Evolutionary conservation across 2,113 vertebrate genomes (phyloP), one percentile per base, ranked within the genome.

Genomic region (Nematolebias whitei): DNA sequence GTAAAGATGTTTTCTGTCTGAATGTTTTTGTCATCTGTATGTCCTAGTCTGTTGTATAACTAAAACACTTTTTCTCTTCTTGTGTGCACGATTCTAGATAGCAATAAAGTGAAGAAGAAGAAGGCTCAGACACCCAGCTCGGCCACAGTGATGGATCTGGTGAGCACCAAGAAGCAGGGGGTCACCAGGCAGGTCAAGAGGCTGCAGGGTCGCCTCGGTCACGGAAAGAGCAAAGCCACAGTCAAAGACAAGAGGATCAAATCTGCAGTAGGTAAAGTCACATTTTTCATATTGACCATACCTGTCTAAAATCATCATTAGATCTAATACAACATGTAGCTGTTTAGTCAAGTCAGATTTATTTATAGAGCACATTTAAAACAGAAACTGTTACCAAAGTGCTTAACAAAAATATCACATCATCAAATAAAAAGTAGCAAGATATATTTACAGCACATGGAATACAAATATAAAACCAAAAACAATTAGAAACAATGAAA

Each of bases 231-330:
- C 59, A 91, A 88, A 69, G 80, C 88, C 2, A 92, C 91, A 0
- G 91, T 92, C 52, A 93, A 93, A 73, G 83, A 93, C 84, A 93
- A 92, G 61, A 78, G 71, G 51, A 69, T 91, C 62, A 90, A 84
- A 63, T 91, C 86, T 49, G 91, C 91, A 32, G 68, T 93, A 8
- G 92, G 92, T 93, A 55, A 83, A 87, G 82, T 13, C 23, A 18
- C 1, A 1, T 18, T 47, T 48, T 39, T 12, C 1, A 26, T 19
- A 4, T 22, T 38, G 11, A 19, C 18, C 2, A 5, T 44, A 14
- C 1, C 2, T 59, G 16, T 43, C 15, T 14, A 57, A 41, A 43
- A 18, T 12, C 9, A 2, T 1, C n/a, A 39, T 16, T 18, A 43
- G 9, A 12, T 32, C 15, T 18, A n/a, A 11, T 24, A 7, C 20